Evolutionary conservation across 1,140 invertebrate species (phyloP), one percentile per base, ranked within the genome.

Genomic region (Antheraea pernyi): DNA sequence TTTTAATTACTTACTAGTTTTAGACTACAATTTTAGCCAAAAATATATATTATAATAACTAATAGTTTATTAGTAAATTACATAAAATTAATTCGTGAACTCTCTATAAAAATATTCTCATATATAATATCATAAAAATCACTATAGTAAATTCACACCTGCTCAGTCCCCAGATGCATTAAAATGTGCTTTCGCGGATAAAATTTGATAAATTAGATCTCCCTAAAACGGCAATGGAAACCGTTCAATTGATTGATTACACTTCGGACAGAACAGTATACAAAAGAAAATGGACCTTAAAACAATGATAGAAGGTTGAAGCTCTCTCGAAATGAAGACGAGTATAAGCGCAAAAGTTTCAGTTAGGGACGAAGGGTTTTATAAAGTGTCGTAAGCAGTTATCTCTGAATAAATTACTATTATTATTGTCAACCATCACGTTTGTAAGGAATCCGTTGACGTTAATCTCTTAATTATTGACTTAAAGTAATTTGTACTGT

Each of bases 221-320:
- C 72, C 77, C 77, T 77, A 68, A 79, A 78, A 78, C 66, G 70
- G 59, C 73, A 68, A 77, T 78, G 76, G 72, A 80, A 78, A 78
- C 67, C 76, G 78, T 78, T 76, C 71, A 68, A 77, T 74, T 82
- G 75, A 83, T 81, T 70, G 74, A 83, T 83, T 66, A 70, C 73
- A 48, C n/a, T 53, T 16, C 16, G 11, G 46, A 13, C 46, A 53
- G 16, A 53, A 53, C 13, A 13, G 11, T 53, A 53, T 6, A 53
- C 11, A 53, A 16, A 53, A 53, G 46, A 53, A 11, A 53, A 53
- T 53, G 11, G 16, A 53, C 46, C 46, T n/a, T 53, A 53, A 16
- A 11, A 13, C 1, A 6, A 53, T 10, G 46, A 2, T 6, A 53
- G 46, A 53, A 16, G 46, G 11, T 16, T 53, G 1, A 53, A 53